Evolutionary conservation across 2,113 vertebrate species (phyloP).

Genomic region (Chrysemys picta): DNA sequence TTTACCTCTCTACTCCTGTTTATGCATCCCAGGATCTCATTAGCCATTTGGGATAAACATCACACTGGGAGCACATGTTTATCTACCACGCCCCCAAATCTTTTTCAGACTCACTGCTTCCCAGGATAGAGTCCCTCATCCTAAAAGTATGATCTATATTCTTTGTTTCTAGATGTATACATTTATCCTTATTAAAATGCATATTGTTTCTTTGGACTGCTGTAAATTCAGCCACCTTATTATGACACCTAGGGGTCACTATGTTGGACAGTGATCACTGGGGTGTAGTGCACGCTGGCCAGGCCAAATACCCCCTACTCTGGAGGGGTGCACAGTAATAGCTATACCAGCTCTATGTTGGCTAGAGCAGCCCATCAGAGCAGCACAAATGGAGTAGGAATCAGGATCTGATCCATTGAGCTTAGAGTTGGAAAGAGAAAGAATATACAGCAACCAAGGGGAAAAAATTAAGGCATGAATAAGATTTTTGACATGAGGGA

Average conservation of each 20-base stretch:
- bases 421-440: neutral
- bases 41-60: neutral
- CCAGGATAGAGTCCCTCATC: neutral
- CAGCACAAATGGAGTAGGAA: neutral
- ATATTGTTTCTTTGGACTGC: neutral
- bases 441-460: neutral
- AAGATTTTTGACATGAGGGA: neutral
- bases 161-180: neutral
- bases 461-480: neutral
- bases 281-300: neutral
- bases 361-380: neutral
- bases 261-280: neutral
- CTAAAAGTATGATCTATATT: neutral
- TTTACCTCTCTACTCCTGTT: neutral
- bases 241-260: neutral
- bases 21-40: neutral
- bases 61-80: neutral
- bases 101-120: neutral
- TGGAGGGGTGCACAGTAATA: neutral
- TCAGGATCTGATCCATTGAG: neutral
- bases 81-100: neutral
- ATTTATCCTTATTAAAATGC: neutral
- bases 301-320: neutral
- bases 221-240: conserved; percentile 4
- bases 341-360: neutral